These are phyloP conservation scores for Mimumesa dahlbomi DNA, from an alignment of 2,888 invertebrate species.

Conservation along the genomic window DNA sequence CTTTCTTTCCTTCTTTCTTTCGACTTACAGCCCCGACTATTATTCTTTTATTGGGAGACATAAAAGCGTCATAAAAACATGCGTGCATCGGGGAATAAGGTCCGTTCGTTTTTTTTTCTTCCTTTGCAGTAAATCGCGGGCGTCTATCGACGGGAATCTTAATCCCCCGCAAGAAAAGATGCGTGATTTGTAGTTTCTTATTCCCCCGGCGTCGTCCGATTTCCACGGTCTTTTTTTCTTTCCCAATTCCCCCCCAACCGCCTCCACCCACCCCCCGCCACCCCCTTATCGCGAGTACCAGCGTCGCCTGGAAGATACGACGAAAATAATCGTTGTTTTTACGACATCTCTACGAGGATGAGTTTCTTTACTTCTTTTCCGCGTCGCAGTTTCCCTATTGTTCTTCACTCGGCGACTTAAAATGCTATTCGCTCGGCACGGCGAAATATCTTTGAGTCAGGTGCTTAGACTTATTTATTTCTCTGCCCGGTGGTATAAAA, in stretches of 20 bases:
- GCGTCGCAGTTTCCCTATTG: constrained; percentile 20
- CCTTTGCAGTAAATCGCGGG: neutral
- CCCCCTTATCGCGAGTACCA: constrained; percentile 9
- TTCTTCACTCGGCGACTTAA: constrained; percentile 20
- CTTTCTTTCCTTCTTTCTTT: neutral
- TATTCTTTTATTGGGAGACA: constrained; percentile 22
- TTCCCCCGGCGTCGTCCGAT: no score
- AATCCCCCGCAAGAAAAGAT: neutral
- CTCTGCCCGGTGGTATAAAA: neutral
- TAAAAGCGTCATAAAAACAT: constrained; percentile 26
- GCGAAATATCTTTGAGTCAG: neutral
- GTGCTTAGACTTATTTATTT: constrained; percentile 19
- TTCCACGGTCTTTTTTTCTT: neutral
- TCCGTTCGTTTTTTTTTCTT: no score
- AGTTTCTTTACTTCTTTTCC: constrained; percentile 22
- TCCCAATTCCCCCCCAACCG: neutral
- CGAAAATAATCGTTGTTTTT: constrained; percentile 38
- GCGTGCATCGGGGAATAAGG: constrained; percentile 3
- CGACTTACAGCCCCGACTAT: neutral
- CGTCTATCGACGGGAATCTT: neutral
- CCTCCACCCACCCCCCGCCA: constrained; percentile 4
- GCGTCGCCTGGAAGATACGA: neutral
- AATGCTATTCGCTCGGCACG: constrained; percentile 21
- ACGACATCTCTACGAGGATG: constrained; percentile 10
- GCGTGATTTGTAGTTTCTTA: neutral